A percentile compares a stretch with the other conserved stretches of the same genome.
Evolutionary conservation across 1,140 invertebrate species (phyloP).

Genomic region (Lucilia cuprina): DNA sequence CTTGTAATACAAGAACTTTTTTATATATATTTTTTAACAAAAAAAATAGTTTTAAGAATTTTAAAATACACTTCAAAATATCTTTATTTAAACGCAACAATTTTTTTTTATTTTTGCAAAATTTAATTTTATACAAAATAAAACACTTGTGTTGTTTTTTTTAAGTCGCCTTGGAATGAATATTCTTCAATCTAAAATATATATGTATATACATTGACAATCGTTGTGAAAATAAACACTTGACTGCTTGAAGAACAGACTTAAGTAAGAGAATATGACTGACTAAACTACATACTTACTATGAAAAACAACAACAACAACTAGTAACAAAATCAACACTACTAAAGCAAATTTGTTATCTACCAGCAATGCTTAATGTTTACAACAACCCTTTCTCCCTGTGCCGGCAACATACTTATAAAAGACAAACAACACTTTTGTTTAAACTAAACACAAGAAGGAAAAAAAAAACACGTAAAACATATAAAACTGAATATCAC

Average conservation of each 20-base stretch:
- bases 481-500: not conserved
- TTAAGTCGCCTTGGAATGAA: not conserved
- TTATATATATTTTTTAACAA: no score
- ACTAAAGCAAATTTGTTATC: not conserved
- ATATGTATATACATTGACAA: not conserved
- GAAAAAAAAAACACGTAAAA: not conserved
- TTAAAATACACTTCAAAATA: no score
- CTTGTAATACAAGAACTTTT: no score
- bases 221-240: not conserved
- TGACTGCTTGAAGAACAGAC: slow-evolving; percentile 2
- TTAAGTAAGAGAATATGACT: not conserved
- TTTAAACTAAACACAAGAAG: not conserved
- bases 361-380: not conserved
- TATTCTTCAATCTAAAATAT: not conserved
- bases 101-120: no score
- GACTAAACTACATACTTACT: not conserved
- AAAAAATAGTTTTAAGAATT: no score
- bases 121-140: not conserved
- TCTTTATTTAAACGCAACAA: no score
- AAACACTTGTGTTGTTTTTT: not conserved
- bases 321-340: not conserved
- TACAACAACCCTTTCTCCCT: not conserved
- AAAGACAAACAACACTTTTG: no score
- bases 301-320: not conserved
- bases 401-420: not conserved